phyloP scores from a whole-genome alignment of 2,113 vertebrate genomes.

The Notarius quadriscutis region DNA sequence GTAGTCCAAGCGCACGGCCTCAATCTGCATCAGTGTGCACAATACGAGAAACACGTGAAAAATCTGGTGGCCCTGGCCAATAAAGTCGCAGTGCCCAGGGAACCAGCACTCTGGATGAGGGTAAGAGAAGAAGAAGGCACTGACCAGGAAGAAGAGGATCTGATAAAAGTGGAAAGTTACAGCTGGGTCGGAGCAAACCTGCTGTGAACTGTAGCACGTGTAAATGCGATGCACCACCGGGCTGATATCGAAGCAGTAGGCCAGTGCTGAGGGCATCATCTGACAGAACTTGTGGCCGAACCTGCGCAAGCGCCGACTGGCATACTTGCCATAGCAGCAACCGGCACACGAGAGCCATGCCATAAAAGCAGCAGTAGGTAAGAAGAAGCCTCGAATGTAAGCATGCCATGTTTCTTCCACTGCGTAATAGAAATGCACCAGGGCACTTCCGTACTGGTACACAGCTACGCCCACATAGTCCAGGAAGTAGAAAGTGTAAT shows the following conservation, averaged over 20 bases:
- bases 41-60: slow-evolving; percentile 89
- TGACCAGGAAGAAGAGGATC: slow-evolving; percentile 86
- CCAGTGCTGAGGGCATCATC: slow-evolving; percentile 87
- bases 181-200: slow-evolving; percentile 68
- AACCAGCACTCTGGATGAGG: slow-evolving; percentile 91
- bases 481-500: slow-evolving; percentile 93
- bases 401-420: slow-evolving; percentile 85
- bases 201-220: slow-evolving; percentile 65
- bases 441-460: slow-evolving; percentile 90
- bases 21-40: slow-evolving; percentile 89
- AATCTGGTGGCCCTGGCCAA: slow-evolving; percentile 93
- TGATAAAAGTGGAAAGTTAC: slow-evolving; percentile 87
- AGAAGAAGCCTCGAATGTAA: slow-evolving; percentile 75
- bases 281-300: slow-evolving; percentile 83
- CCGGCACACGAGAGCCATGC: slow-evolving; percentile 91
- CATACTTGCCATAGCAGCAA: slow-evolving; percentile 91
- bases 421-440: slow-evolving; percentile 88
- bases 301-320: slow-evolving; percentile 68
- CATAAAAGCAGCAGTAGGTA: slow-evolving; percentile 79
- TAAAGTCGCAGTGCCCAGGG: slow-evolving; percentile 85
- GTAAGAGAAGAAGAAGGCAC: slow-evolving; percentile 89
- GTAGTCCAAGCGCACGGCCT: slow-evolving; percentile 88
- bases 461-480: slow-evolving; percentile 92
- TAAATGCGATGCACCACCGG: slow-evolving; percentile 87
- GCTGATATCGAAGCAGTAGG: slow-evolving; percentile 91